phyloP scores from a whole-genome alignment of 2,113 vertebrate genomes.

The Equus przewalskii region DNA sequence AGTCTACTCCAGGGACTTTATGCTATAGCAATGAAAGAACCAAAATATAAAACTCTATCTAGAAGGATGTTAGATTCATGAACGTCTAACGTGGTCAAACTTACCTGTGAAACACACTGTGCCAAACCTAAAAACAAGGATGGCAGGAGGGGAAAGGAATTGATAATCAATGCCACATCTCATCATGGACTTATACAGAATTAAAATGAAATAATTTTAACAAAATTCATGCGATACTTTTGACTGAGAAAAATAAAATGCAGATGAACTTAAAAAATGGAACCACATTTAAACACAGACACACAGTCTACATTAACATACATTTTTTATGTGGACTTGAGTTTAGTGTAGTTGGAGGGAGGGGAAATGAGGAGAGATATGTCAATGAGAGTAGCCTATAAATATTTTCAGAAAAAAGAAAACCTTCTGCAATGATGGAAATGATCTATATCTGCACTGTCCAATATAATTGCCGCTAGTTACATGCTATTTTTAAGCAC shows the following conservation, averaged over 20 bases:
- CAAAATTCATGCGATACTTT: background rate
- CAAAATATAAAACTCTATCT: background rate
- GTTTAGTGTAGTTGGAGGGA: background rate
- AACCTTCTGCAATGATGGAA: background rate
- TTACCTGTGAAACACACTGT: background rate
- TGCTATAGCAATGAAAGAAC: background rate
- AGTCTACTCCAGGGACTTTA: background rate
- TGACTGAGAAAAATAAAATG: background rate
- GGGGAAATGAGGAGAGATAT: background rate
- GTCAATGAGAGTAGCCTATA: background rate
- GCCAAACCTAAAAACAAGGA: background rate
- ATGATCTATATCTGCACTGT: background rate
- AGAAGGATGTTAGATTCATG: background rate
- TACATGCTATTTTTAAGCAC: background rate
- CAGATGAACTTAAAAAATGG: background rate
- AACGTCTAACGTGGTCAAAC: background rate
- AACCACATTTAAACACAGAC: background rate
- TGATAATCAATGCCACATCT: background rate
- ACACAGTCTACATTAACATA: background rate
- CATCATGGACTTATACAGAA: background rate
- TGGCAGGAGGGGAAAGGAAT: background rate
- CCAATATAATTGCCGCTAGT: background rate
- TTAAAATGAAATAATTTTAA: background rate
- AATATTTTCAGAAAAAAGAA: background rate
- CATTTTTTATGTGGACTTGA: background rate